These are phyloP conservation scores for Agrochola lychnidis DNA, from an alignment of 2,888 invertebrate genomes.

Conservation along the genomic window DNA sequence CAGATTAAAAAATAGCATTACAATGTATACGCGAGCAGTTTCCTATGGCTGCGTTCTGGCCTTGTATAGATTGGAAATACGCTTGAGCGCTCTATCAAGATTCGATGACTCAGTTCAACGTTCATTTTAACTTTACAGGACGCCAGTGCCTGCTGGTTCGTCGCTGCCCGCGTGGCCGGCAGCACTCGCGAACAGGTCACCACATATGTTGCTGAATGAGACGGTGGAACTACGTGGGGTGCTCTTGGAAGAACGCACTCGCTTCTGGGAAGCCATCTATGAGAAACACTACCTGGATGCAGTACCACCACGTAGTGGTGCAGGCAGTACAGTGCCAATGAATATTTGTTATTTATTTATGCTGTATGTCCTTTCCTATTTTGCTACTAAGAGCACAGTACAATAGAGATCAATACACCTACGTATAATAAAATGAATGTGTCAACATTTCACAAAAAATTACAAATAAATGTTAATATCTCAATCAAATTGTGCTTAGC, in stretches of 20 bases:
- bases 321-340: background rate
- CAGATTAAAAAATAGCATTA: too few species aligned
- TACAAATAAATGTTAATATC: background rate
- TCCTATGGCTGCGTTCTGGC: too few species aligned
- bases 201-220: conserved; percentile 65
- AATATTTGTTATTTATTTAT: conserved; percentile 7
- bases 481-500: background rate
- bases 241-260: conserved; percentile 59
- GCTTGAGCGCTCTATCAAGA: background rate
- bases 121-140: background rate
- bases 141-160: background rate
- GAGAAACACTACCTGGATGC: conserved; percentile 59
- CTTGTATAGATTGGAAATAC: too few species aligned
- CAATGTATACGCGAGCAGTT: too few species aligned
- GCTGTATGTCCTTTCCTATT: background rate
- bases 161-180: background rate
- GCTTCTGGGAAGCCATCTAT: conserved; percentile 70
- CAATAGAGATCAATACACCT: too few species aligned
- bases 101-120: background rate
- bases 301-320: conserved; percentile 36
- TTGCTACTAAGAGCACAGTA: background rate
- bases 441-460: background rate
- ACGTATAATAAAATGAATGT: background rate
- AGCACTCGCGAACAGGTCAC: conserved; percentile 1
- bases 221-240: conserved; percentile 44